These are phyloP conservation scores for Hybognathus amarus DNA, from an alignment of 2,797 vertebrate species.

Conservation along the genomic window DNA sequence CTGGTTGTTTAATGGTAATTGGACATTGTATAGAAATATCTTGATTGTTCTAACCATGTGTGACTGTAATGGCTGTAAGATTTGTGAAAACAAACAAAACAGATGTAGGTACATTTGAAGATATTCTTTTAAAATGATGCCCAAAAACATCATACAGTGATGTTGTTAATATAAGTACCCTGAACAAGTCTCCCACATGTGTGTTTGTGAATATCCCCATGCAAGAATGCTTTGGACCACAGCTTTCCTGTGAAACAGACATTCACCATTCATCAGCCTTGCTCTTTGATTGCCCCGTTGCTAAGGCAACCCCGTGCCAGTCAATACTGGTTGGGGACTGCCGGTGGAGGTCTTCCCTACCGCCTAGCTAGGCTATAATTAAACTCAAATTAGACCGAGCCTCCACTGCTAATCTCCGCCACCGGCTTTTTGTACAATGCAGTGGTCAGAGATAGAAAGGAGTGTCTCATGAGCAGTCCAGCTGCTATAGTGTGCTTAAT, in stretches of 20 bases:
- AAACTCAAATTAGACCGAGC: constrained; percentile 71
- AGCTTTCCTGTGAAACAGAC: constrained; percentile 53
- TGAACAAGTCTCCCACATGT: neutral
- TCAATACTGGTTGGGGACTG: constrained; percentile 61
- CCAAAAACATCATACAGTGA: neutral
- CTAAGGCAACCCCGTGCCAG: constrained; percentile 74
- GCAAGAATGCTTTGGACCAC: constrained; percentile 12
- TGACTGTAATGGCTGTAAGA: constrained; percentile 2
- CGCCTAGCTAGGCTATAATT: constrained; percentile 73
- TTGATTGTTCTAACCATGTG: neutral
- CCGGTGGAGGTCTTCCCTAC: constrained; percentile 61
- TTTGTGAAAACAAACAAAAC: neutral
- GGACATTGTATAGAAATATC: neutral
- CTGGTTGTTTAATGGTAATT: neutral
- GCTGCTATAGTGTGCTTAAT: constrained; percentile 6
- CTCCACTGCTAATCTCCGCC: constrained; percentile 56
- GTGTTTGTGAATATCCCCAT: neutral
- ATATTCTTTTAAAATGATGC: neutral
- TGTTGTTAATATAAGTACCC: neutral
- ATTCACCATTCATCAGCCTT: constrained; percentile 59
- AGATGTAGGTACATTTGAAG: neutral
- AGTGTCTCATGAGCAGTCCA: constrained; percentile 3
- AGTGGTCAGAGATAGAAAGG: constrained; percentile 6
- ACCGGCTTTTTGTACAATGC: constrained; percentile 37
- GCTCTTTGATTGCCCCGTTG: constrained; percentile 74